phyloP scores from a whole-genome alignment of 2,888 invertebrate species.

The Caradrina clavipalpis region DNA sequence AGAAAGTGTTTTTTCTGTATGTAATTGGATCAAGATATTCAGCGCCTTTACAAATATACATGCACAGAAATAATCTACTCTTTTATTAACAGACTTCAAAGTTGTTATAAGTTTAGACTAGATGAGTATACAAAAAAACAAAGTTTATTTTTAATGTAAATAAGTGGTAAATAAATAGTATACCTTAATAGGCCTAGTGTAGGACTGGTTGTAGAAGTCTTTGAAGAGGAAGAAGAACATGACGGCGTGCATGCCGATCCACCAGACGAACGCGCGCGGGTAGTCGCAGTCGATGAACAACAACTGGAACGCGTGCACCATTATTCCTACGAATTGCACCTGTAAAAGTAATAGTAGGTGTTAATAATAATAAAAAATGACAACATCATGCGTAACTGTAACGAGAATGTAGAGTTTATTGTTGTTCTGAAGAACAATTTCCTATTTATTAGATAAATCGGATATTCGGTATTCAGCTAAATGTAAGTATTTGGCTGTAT shows the following conservation, averaged over 20 bases:
- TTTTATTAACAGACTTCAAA: no score
- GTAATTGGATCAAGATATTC: no score
- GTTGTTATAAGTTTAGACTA: no score
- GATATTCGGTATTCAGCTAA: no score
- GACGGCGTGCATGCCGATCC: slow-evolving; percentile 98
- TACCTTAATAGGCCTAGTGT: slow-evolving; percentile 86
- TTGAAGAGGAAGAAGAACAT: slow-evolving; percentile 99
- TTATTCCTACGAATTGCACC: slow-evolving; percentile 97
- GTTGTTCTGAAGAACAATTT: no score
- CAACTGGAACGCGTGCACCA: slow-evolving; percentile 98
- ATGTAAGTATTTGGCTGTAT: no score
- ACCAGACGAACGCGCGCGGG: slow-evolving; percentile 98
- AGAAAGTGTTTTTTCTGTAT: no score
- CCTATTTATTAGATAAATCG: no score
- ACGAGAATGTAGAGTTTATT: no score
- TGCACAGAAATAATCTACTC: no score
- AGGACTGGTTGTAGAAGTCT: slow-evolving; percentile 97
- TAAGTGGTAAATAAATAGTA: background rate
- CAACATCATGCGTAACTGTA: background rate
- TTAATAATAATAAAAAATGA: background rate
- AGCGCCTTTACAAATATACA: no score
- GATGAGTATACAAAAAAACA: background rate
- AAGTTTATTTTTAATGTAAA: background rate
- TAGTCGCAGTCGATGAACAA: slow-evolving; percentile 98
- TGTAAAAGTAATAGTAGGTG: slow-evolving; percentile 73